These are phyloP conservation scores for Pyrgus malvae DNA, from an alignment of 2,888 invertebrate species.

Conservation along the genomic window DNA sequence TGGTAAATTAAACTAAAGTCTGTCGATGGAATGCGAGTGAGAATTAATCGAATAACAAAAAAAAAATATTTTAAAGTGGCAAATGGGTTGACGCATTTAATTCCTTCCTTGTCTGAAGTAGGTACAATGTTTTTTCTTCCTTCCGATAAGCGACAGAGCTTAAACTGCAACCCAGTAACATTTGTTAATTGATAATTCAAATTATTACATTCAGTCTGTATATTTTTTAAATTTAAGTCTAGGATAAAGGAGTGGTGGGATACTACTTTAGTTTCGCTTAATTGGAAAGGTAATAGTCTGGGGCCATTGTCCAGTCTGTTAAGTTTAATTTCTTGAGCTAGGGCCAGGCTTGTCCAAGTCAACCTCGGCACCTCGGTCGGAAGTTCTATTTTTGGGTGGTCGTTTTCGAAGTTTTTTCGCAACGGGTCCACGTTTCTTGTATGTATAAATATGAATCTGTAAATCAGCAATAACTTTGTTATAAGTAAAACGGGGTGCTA, in stretches of 20 bases:
- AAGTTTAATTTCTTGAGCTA: neutral
- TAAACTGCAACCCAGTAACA: too few relatives aligned
- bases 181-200: too few relatives aligned
- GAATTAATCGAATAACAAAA: too few relatives aligned
- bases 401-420: neutral
- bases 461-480: slow-evolving; percentile 4
- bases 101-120: too few relatives aligned
- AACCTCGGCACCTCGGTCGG: neutral
- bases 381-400: neutral
- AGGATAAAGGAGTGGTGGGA: neutral
- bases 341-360: slow-evolving; percentile 15
- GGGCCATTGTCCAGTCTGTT: neutral
- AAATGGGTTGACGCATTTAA: too few relatives aligned
- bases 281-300: neutral
- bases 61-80: too few relatives aligned
- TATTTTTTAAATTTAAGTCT: neutral
- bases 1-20: too few relatives aligned
- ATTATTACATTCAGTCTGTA: neutral
- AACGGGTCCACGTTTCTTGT: neutral
- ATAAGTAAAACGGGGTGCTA: slow-evolving; percentile 1
- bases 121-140: too few relatives aligned
- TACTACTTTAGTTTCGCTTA: neutral
- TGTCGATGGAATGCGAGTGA: too few relatives aligned
- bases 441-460: slow-evolving; percentile 24
- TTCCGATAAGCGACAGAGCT: too few relatives aligned